Conservation (phyloP, 2,888 invertebrate genomes). For the Pandemis corylana region DNA sequence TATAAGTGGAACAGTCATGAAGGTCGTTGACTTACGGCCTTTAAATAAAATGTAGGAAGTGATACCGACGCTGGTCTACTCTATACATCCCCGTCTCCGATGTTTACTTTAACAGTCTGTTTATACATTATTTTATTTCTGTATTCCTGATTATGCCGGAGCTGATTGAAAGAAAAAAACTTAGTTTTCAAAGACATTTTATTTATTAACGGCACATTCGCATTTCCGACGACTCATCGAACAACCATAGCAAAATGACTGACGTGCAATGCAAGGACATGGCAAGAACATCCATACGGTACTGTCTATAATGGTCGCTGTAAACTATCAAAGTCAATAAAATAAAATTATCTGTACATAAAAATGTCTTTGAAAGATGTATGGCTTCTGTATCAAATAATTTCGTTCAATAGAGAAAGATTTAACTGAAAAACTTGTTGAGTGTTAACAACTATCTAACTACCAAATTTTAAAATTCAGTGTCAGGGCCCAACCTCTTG, state of each 20-base stretch:
- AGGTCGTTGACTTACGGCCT: conserved; percentile 65
- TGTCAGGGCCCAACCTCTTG: background rate
- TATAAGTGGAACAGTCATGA: conserved; percentile 45
- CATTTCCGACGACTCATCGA: no score
- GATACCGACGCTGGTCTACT: conserved; percentile 56
- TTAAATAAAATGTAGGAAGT: conserved; percentile 71
- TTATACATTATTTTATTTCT: conserved; percentile 58
- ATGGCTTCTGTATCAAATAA: no score
- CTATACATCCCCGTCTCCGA: conserved; percentile 54
- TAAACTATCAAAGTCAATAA: no score
- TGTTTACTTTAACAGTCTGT: conserved; percentile 70
- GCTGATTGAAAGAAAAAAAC: background rate
- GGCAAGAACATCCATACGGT: no score
- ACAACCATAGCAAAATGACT: no score
- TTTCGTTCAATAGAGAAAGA: no score
- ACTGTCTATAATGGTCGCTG: no score
- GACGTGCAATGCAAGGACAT: no score
- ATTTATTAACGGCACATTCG: no score
- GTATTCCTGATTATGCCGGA: conserved; percentile 41
- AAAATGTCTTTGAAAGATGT: no score
- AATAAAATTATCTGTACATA: no score
- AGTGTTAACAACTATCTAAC: conserved; percentile 6
- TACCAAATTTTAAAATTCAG: background rate
- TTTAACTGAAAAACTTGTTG: background rate
- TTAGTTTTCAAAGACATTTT: conserved; percentile 9